These are phyloP conservation scores for Brachyhypopomus gauderio DNA, from an alignment of 2,113 vertebrate genomes.

Conservation along the genomic window DNA sequence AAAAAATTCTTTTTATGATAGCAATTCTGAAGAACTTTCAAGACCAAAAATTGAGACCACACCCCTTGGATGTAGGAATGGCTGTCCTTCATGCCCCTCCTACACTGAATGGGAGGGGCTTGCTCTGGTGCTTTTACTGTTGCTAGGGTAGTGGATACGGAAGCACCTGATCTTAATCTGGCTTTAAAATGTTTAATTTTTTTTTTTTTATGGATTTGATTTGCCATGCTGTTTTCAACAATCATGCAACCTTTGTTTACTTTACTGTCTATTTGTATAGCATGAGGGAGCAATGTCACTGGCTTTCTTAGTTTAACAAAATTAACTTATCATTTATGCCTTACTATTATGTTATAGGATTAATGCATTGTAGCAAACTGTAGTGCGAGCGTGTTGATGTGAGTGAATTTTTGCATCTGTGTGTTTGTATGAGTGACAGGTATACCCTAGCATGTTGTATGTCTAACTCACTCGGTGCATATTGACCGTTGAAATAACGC, in stretches of 20 bases:
- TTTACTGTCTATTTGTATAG: conserved; percentile 73
- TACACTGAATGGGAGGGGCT: conserved; percentile 42
- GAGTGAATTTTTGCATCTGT: neutral
- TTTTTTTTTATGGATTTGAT: conserved; percentile 64
- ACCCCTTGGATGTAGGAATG: conserved; percentile 62
- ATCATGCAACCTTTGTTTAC: conserved; percentile 69
- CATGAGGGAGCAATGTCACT: conserved; percentile 76
- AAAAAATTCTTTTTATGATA: conserved; percentile 74
- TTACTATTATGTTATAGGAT: conserved; percentile 75
- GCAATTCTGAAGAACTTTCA: conserved; percentile 74
- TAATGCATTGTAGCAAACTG: conserved; percentile 74
- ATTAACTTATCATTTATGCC: conserved; percentile 75
- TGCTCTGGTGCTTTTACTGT: conserved; percentile 58
- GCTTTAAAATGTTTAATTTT: too few relatives aligned
- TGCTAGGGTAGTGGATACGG: conserved; percentile 57
- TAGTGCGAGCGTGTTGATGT: conserved; percentile 26
- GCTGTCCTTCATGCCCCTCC: conserved; percentile 46
- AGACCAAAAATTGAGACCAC: conserved; percentile 81
- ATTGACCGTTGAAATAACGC: conserved; percentile 64
- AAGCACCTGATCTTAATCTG: conserved; percentile 61
- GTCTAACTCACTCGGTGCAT: conserved; percentile 62
- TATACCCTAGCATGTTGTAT: conserved; percentile 41
- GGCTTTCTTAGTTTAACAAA: conserved; percentile 76
- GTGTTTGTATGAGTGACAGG: conserved; percentile 22
- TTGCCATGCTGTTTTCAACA: conserved; percentile 77